phyloP scores from a whole-genome alignment of 2,797 vertebrate genomes.

The Limnodromus scolopaceus region DNA sequence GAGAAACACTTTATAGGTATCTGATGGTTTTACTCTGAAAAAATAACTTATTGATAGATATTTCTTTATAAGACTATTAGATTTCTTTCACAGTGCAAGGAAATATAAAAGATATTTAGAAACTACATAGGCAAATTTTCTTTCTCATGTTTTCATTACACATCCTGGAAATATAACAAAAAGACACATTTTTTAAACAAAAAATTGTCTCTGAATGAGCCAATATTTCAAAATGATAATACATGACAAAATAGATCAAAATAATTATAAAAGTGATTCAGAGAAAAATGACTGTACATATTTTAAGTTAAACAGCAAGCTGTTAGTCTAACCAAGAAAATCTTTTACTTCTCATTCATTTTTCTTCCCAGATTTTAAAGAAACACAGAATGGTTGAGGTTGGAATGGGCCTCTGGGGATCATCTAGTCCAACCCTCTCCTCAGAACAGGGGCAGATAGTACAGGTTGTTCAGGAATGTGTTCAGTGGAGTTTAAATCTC shows the following conservation, averaged over 20 bases:
- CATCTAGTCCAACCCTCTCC: rapidly evolving
- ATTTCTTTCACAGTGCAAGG: neutral
- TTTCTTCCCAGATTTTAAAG: neutral
- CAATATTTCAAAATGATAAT: slow-evolving; percentile 60
- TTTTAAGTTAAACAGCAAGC: slow-evolving; percentile 66
- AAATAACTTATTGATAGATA: neutral
- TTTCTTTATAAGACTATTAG: neutral
- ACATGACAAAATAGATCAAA: slow-evolving; percentile 67
- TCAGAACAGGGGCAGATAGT: neutral
- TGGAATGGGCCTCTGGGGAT: neutral
- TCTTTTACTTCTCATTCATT: neutral
- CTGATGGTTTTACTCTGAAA: neutral
- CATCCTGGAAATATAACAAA: slow-evolving; percentile 49
- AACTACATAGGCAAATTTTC: slow-evolving; percentile 3
- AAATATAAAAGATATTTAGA: slow-evolving; percentile 26
- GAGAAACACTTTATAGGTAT: neutral
- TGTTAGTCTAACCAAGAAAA: slow-evolving; percentile 41
- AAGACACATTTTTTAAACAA: slow-evolving; percentile 9
- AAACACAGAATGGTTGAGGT: neutral
- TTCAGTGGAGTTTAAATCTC: neutral
- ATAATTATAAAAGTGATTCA: slow-evolving; percentile 64
- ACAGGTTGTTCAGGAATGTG: neutral
- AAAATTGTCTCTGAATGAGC: slow-evolving; percentile 19
- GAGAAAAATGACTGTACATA: slow-evolving; percentile 56
- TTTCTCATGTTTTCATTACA: slow-evolving; percentile 45